Evolutionary conservation across 2,797 vertebrate species (phyloP).

Genomic region (Mycteria americana): DNA sequence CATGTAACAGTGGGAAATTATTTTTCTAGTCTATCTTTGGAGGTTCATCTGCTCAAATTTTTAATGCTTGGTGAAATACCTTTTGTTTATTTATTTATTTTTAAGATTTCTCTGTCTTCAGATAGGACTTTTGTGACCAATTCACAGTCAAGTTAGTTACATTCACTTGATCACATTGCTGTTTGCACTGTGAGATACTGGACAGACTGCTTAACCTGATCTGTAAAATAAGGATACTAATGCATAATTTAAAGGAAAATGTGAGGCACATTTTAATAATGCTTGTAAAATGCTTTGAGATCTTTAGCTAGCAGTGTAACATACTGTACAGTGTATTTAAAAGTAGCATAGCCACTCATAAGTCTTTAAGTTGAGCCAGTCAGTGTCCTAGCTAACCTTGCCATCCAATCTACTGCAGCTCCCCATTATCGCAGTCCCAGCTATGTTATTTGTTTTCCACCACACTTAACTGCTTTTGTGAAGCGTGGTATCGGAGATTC

Average conservation of each 20-base stretch:
- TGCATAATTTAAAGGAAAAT: background rate
- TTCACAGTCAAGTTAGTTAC: background rate
- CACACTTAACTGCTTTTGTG: background rate
- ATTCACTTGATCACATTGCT: background rate
- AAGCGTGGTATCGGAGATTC: background rate
- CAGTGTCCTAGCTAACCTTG: background rate
- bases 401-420: background rate
- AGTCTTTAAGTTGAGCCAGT: background rate
- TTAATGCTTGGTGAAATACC: background rate
- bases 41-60: background rate
- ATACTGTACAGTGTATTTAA: background rate
- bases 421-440: background rate
- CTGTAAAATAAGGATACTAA: background rate
- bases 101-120: background rate
- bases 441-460: background rate
- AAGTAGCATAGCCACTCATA: background rate
- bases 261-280: background rate
- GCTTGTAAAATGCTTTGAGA: background rate
- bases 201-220: background rate
- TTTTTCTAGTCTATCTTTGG: background rate
- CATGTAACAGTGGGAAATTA: background rate
- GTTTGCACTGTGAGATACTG: background rate
- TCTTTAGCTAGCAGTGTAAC: background rate
- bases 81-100: background rate
- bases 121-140: background rate